Conservation (phyloP, 1,140 invertebrate species). For the Drosophila saltans region DNA sequence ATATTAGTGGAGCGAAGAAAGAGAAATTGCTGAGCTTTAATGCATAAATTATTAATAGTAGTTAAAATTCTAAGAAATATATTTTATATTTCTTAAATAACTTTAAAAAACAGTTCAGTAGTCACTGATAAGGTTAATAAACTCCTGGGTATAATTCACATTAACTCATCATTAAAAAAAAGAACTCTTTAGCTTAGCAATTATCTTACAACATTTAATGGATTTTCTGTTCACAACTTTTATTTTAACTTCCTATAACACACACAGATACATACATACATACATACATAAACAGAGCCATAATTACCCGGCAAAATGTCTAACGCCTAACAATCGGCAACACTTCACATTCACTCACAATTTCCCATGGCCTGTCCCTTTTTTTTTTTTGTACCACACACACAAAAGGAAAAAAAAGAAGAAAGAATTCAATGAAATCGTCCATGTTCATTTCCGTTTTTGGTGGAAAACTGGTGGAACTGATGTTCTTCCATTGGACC, state of each 20-base stretch:
- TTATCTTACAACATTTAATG: neutral
- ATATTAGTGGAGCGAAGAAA: neutral
- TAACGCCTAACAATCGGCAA: conserved; percentile 36
- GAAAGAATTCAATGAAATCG: conserved; percentile 65
- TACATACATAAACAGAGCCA: conserved; percentile 24
- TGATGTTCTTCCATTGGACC: conserved; percentile 27
- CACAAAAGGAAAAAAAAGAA: conserved; percentile 22
- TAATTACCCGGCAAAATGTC: conserved; percentile 76
- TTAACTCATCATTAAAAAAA: neutral
- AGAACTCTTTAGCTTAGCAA: neutral
- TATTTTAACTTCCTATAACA: conserved; percentile 7
- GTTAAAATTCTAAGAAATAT: too few species aligned
- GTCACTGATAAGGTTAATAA: too few species aligned
- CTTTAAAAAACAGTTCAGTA: too few species aligned
- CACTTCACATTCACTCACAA: conserved; percentile 19
- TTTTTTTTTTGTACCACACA: neutral
- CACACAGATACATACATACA: conserved; percentile 2
- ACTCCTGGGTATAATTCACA: neutral
- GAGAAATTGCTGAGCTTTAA: too few species aligned
- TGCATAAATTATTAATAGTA: too few species aligned
- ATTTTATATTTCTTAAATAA: too few species aligned
- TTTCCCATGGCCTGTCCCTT: conserved; percentile 8
- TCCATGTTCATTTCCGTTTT: conserved; percentile 66
- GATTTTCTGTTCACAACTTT: conserved; percentile 7
- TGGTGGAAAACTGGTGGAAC: conserved; percentile 40